Percentiles rank a stretch among this genome's conserved stretches.
phyloP scores from a whole-genome alignment of 2,888 invertebrate genomes.

The Nebria salina region DNA sequence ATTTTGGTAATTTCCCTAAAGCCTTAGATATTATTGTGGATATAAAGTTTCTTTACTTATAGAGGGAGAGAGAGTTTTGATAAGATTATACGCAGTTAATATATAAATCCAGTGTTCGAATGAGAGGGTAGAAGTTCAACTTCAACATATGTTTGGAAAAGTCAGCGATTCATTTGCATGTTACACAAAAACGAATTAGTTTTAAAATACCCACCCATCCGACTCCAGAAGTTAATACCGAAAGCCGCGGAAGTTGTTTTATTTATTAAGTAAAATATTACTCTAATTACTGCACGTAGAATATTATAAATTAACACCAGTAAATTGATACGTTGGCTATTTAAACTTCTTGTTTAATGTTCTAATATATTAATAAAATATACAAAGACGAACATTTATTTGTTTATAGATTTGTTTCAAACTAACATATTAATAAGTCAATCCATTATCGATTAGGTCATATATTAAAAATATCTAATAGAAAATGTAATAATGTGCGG shows the following conservation, averaged over 20 bases:
- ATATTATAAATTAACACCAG: too few species aligned
- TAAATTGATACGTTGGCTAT: too few species aligned
- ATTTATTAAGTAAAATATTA: neutral
- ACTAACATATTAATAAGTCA: too few species aligned
- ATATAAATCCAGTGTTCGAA: slow-evolving; percentile 27
- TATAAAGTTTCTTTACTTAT: slow-evolving; percentile 30
- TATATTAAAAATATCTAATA: too few species aligned
- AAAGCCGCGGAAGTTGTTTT: neutral
- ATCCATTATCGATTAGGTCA: too few species aligned
- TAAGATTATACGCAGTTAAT: slow-evolving; percentile 25
- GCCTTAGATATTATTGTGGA: slow-evolving; percentile 20
- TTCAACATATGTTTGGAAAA: slow-evolving; percentile 21
- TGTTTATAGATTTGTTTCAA: too few species aligned
- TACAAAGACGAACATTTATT: too few species aligned
- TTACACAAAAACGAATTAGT: slow-evolving; percentile 18
- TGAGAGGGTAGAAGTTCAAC: neutral
- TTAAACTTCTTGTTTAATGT: too few species aligned
- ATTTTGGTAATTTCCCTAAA: slow-evolving; percentile 26
- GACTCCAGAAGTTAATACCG: neutral
- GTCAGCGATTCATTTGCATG: slow-evolving; percentile 25
- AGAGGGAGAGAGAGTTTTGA: neutral
- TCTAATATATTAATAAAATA: too few species aligned
- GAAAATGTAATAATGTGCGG: too few species aligned
- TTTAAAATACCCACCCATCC: neutral
- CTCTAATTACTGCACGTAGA: neutral